phyloP scores from a whole-genome alignment of 2,113 vertebrate genomes.

The Oxyruncus cristatus region DNA sequence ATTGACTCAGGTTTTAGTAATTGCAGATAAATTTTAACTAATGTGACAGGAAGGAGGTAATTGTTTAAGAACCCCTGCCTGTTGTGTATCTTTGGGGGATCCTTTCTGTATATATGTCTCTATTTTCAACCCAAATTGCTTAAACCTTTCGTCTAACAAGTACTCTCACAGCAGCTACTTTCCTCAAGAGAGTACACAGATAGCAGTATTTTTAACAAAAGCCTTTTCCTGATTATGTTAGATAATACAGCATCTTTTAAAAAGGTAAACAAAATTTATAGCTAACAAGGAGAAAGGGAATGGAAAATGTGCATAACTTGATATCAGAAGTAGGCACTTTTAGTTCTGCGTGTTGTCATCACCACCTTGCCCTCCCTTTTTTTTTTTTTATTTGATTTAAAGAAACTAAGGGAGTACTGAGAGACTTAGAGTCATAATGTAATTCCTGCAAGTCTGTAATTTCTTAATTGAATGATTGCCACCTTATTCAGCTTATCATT shows the following conservation, averaged over 20 bases:
- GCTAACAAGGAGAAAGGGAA: background rate
- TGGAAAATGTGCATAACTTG: background rate
- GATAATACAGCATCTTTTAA: background rate
- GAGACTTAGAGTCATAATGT: background rate
- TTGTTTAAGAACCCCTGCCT: background rate
- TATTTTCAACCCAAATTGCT: background rate
- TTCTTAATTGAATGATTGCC: background rate
- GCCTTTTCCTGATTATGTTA: background rate
- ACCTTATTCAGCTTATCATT: background rate
- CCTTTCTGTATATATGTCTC: background rate
- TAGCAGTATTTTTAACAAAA: slow-evolving; percentile 1
- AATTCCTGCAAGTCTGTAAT: background rate
- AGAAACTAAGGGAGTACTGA: background rate
- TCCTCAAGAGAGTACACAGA: background rate
- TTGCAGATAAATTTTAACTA: background rate
- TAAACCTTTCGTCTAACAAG: background rate
- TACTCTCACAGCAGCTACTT: background rate
- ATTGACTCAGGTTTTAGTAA: slow-evolving; percentile 13
- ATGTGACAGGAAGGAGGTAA: background rate
- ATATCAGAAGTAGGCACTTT: background rate
- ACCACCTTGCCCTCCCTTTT: background rate
- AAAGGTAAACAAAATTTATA: background rate
- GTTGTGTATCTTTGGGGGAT: background rate
- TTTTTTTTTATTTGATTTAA: background rate
- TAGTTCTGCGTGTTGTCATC: background rate